Evolutionary conservation across 2,888 invertebrate genomes (phyloP).

Genomic region (Endotricha flammealis): DNA sequence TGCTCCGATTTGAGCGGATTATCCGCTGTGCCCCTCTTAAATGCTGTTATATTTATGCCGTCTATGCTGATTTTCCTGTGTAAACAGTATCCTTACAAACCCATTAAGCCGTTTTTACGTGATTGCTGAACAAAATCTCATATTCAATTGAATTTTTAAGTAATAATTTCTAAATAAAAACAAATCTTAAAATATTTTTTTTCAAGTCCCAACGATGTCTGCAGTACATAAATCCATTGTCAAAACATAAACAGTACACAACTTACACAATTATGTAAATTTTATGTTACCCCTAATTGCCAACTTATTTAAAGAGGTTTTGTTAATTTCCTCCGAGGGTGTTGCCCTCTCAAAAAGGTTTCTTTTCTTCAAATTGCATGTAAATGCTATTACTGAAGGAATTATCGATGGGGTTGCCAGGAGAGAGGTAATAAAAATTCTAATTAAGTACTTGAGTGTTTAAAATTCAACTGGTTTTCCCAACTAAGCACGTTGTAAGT

Average conservation of each 20-base stretch:
- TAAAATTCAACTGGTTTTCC: conserved; percentile 21
- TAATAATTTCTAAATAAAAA: no score
- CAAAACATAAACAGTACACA: conserved; percentile 67
- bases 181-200: conserved; percentile 5
- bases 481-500: conserved; percentile 15
- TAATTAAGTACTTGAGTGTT: conserved; percentile 35
- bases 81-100: no score
- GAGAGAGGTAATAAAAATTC: conserved; percentile 44
- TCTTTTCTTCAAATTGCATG: conserved; percentile 58
- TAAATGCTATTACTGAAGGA: conserved; percentile 60
- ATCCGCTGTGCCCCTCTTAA: no score
- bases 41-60: no score
- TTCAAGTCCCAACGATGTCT: conserved; percentile 3
- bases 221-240: conserved; percentile 51
- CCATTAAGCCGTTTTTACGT: no score
- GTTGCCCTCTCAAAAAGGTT: conserved; percentile 26
- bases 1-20: no score
- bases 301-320: conserved; percentile 76
- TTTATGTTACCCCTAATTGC: conserved; percentile 77
- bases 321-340: conserved; percentile 55
- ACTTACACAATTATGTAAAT: conserved; percentile 74
- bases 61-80: no score
- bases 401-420: conserved; percentile 50
- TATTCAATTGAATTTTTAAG: no score
- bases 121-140: no score